phyloP scores from a whole-genome alignment of 2,113 vertebrate species.

The Dissostichus mawsoni region DNA sequence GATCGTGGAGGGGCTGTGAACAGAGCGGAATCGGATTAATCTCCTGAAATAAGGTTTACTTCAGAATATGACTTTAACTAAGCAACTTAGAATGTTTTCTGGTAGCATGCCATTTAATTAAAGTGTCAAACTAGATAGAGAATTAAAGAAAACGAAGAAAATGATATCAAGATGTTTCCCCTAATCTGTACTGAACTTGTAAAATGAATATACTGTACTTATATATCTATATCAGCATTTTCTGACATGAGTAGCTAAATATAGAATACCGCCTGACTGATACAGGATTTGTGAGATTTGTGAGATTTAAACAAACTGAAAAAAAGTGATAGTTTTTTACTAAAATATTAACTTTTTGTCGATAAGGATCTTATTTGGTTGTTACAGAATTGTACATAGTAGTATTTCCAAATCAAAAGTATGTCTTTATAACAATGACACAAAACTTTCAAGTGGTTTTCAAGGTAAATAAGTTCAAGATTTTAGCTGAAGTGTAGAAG shows the following conservation, averaged over 20 bases:
- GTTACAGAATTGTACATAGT: neutral
- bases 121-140: neutral
- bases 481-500: neutral
- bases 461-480: neutral
- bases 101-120: no score
- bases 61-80: neutral
- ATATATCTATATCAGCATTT: no score
- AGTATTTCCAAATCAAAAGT: no score
- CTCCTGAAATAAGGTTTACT: neutral
- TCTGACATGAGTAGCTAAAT: no score
- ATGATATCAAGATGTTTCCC: neutral
- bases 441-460: neutral
- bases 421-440: neutral
- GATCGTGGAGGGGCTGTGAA: slow-evolving; percentile 92
- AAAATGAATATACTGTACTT: no score
- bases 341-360: neutral
- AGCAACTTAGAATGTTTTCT: no score
- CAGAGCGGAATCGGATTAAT: slow-evolving; percentile 2
- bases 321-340: no score
- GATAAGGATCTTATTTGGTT: neutral
- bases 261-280: no score
- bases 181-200: no score
- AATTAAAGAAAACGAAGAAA: neutral
- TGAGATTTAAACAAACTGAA: no score
- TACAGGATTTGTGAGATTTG: no score